Conservation (phyloP, 1,140 invertebrate genomes). For the Phthorimaea operculella region DNA sequence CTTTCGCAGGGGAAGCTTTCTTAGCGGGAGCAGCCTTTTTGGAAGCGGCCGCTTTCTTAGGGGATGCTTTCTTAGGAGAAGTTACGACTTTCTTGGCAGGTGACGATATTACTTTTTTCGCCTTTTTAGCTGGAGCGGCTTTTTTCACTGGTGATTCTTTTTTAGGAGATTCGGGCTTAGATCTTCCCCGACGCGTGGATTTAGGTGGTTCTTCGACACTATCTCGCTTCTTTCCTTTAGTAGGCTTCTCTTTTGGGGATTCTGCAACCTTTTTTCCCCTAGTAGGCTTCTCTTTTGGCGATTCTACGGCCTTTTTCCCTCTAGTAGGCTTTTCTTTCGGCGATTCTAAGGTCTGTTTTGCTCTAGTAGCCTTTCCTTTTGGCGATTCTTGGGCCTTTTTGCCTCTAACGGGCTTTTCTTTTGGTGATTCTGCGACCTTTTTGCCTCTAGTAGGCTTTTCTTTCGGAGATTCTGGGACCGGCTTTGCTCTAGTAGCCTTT, state of each 20-base stretch:
- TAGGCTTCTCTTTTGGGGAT: not conserved
- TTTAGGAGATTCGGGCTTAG: not conserved
- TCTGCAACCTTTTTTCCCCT: not conserved
- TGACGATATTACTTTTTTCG: not conserved
- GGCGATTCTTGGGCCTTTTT: not conserved
- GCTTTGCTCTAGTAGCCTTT: not conserved
- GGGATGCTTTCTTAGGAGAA: not conserved
- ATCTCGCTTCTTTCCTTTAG: too few relatives aligned
- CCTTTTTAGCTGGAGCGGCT: not conserved
- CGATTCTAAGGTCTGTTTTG: too few relatives aligned
- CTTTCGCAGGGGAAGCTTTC: too few relatives aligned
- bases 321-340: not conserved
- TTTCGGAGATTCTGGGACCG: too few relatives aligned
- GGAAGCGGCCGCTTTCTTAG: not conserved
- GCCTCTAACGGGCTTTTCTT: not conserved
- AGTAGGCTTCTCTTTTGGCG: not conserved
- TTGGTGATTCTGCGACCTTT: not conserved
- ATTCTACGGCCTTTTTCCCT: not conserved
- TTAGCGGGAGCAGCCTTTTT: not conserved
- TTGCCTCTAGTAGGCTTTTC: not conserved
- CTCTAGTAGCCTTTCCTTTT: not conserved
- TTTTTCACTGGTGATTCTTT: not conserved
- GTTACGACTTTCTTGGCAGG: not conserved
- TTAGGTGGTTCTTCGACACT: too few relatives aligned
- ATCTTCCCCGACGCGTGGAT: not conserved